Evolutionary conservation across 2,113 vertebrate genomes (phyloP), one percentile per base, ranked within the genome.

Genomic region (Microcebus murinus): DNA sequence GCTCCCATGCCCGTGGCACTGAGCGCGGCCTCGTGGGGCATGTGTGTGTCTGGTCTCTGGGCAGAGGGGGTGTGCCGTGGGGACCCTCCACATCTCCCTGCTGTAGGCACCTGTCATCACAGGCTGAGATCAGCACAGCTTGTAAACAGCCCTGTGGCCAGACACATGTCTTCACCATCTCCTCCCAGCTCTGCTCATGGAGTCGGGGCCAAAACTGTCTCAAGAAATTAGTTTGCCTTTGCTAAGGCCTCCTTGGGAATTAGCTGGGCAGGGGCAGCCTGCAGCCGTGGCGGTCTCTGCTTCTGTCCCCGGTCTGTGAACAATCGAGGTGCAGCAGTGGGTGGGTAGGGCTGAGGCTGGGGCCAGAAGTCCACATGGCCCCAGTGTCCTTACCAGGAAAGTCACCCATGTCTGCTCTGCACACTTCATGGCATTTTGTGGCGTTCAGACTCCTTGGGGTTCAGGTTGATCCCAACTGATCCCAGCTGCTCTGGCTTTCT

Each of bases 21-120:
- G 15, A 71, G 59, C 57, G 74, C 34, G 63, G 34, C 68, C 55
- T 92, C 31, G 1, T 17, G 4, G 7, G 45, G 23, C 1, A 3
- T 39, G 31, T 34, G 34, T 29, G 55, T 25, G 31, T 68, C 59
- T 52, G 21, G 87, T 34, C 21, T 67, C 59, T 52, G 36, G 34
- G 81, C 65, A 82, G 36, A 96, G 50, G 1, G 34, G 36, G 1
- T 70, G 45, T 59, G 45, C 50, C 14, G 27, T 2, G 14, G 29
- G 55, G 50, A 81, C 48, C 67, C 34, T 82, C 83, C 83, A 39
- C 70, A 9, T 57, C 48, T 81, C 65, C 59, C 81, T n/a, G 65
- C 52, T 71, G 59, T 48, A 57, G 65, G 50, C 83, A 87, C 91
- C 96, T 97, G 95, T 95, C 93, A 86, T 89, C 20, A 3, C 45